Conservation (phyloP, 2,888 invertebrate genomes). For the Conistra vaccinii region DNA sequence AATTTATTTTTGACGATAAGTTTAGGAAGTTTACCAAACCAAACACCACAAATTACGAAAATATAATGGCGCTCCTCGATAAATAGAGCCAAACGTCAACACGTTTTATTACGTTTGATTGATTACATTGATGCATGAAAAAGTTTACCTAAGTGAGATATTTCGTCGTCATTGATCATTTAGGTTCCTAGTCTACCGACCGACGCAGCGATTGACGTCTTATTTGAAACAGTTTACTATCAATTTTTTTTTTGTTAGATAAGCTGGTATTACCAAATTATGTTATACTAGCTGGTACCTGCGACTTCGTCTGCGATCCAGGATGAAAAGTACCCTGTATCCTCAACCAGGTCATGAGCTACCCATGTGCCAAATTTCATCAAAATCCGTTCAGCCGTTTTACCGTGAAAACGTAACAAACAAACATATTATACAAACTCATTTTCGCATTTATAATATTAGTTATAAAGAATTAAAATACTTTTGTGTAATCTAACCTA, state of each 20-base stretch:
- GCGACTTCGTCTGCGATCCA: too few relatives aligned
- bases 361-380: too few relatives aligned
- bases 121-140: background rate
- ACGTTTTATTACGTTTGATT: constrained; percentile 18
- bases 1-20: constrained; percentile 8
- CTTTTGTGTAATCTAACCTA: background rate
- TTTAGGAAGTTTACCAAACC: constrained; percentile 10
- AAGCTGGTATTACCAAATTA: background rate
- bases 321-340: too few relatives aligned
- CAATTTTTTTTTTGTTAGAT: background rate
- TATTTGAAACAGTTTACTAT: background rate
- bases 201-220: background rate
- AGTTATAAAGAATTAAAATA: background rate
- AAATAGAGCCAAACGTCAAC: constrained; percentile 17
- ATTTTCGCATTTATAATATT: too few relatives aligned
- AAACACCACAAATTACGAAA: constrained; percentile 23
- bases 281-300: too few relatives aligned
- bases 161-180: background rate
- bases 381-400: too few relatives aligned
- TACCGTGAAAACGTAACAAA: too few relatives aligned
- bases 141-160: background rate
- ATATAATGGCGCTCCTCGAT: background rate
- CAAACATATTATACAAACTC: too few relatives aligned
- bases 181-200: too few relatives aligned
- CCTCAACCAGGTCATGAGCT: too few relatives aligned